Base-by-base conservation (phyloP, 1,140 invertebrate genomes). In the Ostrea denselamellosa region DNA sequence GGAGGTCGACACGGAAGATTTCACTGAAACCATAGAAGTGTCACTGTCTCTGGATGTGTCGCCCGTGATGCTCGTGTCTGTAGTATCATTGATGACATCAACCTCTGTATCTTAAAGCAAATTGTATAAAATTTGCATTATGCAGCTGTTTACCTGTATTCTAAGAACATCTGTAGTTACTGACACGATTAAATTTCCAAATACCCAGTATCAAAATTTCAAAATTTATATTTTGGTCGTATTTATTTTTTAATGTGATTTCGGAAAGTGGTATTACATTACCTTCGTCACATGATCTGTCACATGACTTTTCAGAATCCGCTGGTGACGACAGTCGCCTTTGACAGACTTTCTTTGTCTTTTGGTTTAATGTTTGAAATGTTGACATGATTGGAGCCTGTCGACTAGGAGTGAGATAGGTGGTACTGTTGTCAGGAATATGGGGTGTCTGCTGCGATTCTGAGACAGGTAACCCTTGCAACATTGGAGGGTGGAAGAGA, bases 21-120 rank as follows among this genome's bases (percentile, higher is more conserved):
- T 89, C 28, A 85, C 54, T 0, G 89, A 90, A 19, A 88, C 89
- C 87, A 92, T 90, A 19, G 89, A 92, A 44, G 87, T 86, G 83
- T 92, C 91, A 5, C 83, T 91, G 9, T 89, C 88, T 54, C 83
- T 87, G 12, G 22, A 77, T 12, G 62, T 85, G 25, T 65, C 85
- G 8, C 56, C 44, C 19, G 77, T 58, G 8, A 28, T 34, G 25
- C 65, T 52, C 25, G 25, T 58, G n/a, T 65, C n/a, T 68, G 28
- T 77, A 9, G 14, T 5, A 14, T 85, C 83, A 51, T 81, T 85
- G 4, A 87, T 65, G 8, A 85, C 86, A 19, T 87, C 88, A 34
- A 86, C 86, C 83, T 86, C 88, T 44, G 83, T 44, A 17, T 83
- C 25, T 44, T 14, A 77, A 25, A 17, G 4, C 8, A 44, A 44